Evolutionary conservation across 2,113 vertebrate species (phyloP), one percentile per base, ranked within the genome.

Genomic region (Tichodroma muraria): DNA sequence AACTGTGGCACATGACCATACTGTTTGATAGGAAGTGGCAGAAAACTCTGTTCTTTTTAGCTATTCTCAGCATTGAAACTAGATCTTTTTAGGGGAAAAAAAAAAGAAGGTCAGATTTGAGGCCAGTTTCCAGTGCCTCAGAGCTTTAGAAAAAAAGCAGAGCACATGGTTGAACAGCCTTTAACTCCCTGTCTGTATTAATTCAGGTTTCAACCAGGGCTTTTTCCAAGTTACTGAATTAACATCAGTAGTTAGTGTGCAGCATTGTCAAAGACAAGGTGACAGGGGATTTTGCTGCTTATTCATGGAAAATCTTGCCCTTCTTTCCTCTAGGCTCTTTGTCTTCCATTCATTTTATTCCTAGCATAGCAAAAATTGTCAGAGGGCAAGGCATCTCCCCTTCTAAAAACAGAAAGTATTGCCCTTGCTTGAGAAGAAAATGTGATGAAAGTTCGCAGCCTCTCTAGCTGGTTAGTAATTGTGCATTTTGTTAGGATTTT

Each of bases 61-160:
- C 78, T 71, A 13, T 76, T 93, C 15, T 88, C 54, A 60, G 28
- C 69, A 68, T 24, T 72, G n/a, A 90, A 80, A 93, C 15, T 22
- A 37, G 23, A 35, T 35, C 28, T 52, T 77, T 73, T 50, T 38
- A 44, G n/a, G 6, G 1, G 0, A 11, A 25, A 31, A 49, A 31
- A 24, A 37, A 28, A 25, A 42, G 30, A 37, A 45, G 40, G 81
- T 91, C 40, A 82, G 35, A 23, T 93, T 70, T 91, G 49, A 50
- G 54, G 57, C 27, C n/a, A 47, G 15, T 77, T 90, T 89, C 14
- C 31, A 79, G 40, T 76, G 22, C 75, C 59, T 87, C 80, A 92
- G 89, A 93, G 77, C 65, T 82, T 96, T 80, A 92, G 71, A 68
- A 96, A 68, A 96, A 82, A 83, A 86, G 4, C 40, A 89, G 93